Base-by-base conservation (phyloP, 2,797 vertebrate genomes). In the Aldrovandia affinis region DNA sequence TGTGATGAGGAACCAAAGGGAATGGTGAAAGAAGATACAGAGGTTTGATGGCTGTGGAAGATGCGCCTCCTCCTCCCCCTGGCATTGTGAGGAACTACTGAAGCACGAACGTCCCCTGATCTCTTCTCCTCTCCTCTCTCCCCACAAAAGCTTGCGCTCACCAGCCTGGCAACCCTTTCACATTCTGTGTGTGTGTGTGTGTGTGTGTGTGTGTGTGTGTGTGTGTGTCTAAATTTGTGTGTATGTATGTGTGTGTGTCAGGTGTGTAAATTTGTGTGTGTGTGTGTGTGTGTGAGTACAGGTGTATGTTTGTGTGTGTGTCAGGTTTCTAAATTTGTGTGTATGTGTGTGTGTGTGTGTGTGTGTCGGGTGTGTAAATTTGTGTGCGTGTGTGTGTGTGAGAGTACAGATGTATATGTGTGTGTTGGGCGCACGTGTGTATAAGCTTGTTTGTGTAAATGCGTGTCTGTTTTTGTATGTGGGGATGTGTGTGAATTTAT, bases 11-110 rank as follows among this genome's bases (percentile, higher is more conserved):
- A 86, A 42, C 89, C 89, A 81, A 87, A 89, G 89, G 89, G 89
- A 87, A 91, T 83, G 87, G 87, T 88, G 90, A 88, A 87, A 90
- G 84, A 89, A 90, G 93, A 88, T 83, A 39, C 18, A 7, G 55
- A 44, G 73, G 20, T 36, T n/a, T 87, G 88, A 86, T 81, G 90
- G 90, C 88, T 91, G 89, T 89, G 93, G 89, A 93, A 93, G 93
- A 91, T 93, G 92, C 89, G 91, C 87, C 93, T 92, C 89, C 90
- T n/a, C 47, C 55, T 42, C 89, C 90, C 89, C 87, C 81, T 75
- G 88, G 84, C 89, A 93, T 95, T 94, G 93, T 94, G 93, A 89
- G 88, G 92, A 96, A 92, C 89, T 92, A 91, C 87, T 91, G 93
- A 92, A 94, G 92, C 94, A 93, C 89, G 92, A 91, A 92, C 86